A percentile compares a stretch with the other conserved stretches of the same genome.
Evolutionary conservation across 2,888 invertebrate genomes (phyloP).

Genomic region (Perithous albicinctus): DNA sequence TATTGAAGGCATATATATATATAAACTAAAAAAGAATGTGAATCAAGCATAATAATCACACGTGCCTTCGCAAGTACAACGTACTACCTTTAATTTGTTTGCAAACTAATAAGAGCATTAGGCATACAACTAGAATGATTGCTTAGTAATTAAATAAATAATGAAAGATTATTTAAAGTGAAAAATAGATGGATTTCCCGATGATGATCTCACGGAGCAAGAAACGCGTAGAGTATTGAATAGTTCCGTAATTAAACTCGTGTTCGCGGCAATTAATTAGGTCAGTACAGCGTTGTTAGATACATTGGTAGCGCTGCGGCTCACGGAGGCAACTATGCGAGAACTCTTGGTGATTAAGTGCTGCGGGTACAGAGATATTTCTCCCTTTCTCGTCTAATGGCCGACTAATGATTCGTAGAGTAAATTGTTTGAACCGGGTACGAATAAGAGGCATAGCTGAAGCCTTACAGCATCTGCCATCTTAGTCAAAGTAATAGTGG

Average conservation of each 20-base stretch:
- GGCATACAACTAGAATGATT: background rate
- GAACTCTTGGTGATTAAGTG: slow-evolving; percentile 56
- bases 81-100: background rate
- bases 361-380: slow-evolving; percentile 45
- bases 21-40: background rate
- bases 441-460: background rate
- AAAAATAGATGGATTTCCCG: slow-evolving; percentile 46
- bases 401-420: slow-evolving; percentile 48
- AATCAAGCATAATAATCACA: background rate
- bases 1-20: too few relatives aligned
- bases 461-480: slow-evolving; percentile 16
- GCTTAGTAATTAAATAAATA: slow-evolving; percentile 55
- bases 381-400: slow-evolving; percentile 42
- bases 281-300: slow-evolving; percentile 55
- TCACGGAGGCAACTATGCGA: slow-evolving; percentile 38
- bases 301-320: slow-evolving; percentile 17
- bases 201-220: slow-evolving; percentile 30
- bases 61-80: background rate
- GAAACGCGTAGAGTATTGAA: slow-evolving; percentile 50
- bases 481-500: background rate
- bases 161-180: slow-evolving; percentile 31
- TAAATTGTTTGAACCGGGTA: slow-evolving; percentile 38
- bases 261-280: slow-evolving; percentile 64
- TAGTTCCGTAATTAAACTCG: slow-evolving; percentile 63
- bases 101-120: background rate